Evolutionary conservation across 2,113 vertebrate genomes (phyloP).

Genomic region (Enhydra lutris): DNA sequence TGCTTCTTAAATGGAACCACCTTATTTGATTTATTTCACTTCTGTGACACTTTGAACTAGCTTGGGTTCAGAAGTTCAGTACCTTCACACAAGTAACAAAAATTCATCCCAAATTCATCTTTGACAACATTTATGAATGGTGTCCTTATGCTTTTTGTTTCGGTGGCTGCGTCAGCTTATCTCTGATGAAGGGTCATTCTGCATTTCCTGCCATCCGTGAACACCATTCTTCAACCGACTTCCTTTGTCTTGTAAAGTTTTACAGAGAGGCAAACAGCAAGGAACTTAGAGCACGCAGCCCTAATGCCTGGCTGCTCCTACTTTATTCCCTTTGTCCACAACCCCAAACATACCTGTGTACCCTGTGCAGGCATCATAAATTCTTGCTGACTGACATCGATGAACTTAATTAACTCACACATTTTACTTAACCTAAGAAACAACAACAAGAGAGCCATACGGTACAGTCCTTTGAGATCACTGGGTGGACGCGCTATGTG

Average conservation of each 20-base stretch:
- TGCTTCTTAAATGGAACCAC: not conserved
- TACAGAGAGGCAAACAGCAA: not conserved
- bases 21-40: not conserved
- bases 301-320: not conserved
- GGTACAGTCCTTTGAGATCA: conserved; percentile 7
- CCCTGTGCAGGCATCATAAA: not conserved
- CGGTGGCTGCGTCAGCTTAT: not conserved
- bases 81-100: not conserved
- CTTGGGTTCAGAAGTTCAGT: conserved; percentile 9
- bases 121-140: not conserved
- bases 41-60: not conserved
- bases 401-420: conserved; percentile 19
- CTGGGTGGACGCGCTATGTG: not conserved
- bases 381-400: conserved; percentile 17
- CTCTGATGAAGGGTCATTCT: not conserved
- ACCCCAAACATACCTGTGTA: not conserved
- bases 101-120: not conserved
- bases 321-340: not conserved
- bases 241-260: not conserved
- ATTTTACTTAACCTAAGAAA: conserved; percentile 19
- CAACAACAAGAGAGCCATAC: not conserved
- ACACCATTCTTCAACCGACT: not conserved
- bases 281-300: not conserved
- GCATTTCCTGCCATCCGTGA: not conserved
- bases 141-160: not conserved